These are phyloP conservation scores for Nyctalus aviator DNA, from an alignment of 2,797 vertebrate genomes.

Conservation along the genomic window DNA sequence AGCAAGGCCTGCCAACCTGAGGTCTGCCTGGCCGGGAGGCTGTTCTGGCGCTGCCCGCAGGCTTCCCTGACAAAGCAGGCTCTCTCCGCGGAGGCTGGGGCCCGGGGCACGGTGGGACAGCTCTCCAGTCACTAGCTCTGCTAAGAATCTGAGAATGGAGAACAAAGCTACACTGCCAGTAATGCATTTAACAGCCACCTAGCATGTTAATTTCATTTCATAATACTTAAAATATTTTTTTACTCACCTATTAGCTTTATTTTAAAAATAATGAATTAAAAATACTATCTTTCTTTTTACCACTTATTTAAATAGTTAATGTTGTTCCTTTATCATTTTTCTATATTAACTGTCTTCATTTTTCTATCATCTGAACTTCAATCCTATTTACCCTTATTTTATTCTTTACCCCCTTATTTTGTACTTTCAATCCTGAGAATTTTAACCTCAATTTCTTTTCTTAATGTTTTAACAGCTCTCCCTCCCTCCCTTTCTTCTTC, in stretches of 20 bases:
- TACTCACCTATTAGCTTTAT: background rate
- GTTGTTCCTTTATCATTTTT: background rate
- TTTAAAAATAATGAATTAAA: background rate
- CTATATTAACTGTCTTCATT: background rate
- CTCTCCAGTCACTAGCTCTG: background rate
- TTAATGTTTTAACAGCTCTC: background rate
- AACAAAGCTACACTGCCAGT: background rate
- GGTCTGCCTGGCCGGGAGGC: background rate
- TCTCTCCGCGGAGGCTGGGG: background rate
- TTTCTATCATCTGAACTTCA: slow-evolving; percentile 22
- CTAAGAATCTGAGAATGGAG: background rate
- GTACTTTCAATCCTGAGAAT: background rate
- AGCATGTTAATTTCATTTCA: background rate
- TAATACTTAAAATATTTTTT: slow-evolving; percentile 17
- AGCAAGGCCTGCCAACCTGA: background rate
- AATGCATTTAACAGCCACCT: background rate
- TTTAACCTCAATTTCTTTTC: background rate
- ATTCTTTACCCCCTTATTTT: background rate
- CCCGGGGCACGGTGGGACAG: background rate
- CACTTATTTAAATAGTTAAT: background rate
- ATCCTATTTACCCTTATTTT: background rate
- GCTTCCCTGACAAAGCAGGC: background rate
- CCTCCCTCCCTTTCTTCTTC: background rate
- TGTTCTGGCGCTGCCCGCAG: background rate
- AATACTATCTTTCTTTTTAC: background rate